Conservation (phyloP, 2,888 invertebrate species). For the Timema cristinae region DNA sequence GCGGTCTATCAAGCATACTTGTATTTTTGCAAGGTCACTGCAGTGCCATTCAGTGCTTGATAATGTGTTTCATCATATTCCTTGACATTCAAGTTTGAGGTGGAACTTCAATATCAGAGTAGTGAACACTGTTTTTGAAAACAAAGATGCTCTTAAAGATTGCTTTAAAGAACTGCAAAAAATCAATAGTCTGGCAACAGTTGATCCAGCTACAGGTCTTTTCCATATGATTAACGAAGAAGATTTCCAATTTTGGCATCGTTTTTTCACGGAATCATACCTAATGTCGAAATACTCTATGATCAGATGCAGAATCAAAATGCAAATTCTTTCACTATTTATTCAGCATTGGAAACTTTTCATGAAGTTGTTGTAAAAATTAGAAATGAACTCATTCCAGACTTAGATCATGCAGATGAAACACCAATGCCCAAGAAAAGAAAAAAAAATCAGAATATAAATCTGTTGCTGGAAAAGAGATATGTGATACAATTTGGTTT, state of each 20-base stretch:
- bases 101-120: conserved; percentile 4
- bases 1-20: background rate
- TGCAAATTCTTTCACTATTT: background rate
- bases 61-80: background rate
- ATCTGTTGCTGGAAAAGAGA: background rate
- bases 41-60: background rate
- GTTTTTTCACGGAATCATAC: background rate
- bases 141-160: background rate
- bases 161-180: background rate
- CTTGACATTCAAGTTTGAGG: background rate
- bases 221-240: background rate
- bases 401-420: background rate
- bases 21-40: background rate
- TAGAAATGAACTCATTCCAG: background rate
- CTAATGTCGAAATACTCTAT: background rate
- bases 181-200: background rate
- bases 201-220: background rate
- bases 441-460: conserved; percentile 1
- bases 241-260: background rate
- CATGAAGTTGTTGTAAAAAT: background rate
- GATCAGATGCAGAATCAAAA: background rate
- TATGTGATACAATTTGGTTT: conserved; percentile 4
- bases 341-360: background rate
- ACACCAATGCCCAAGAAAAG: background rate
- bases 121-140: too few relatives aligned